Evolutionary conservation across 1,140 invertebrate genomes (phyloP).

Genomic region (Antheraea mylitta): DNA sequence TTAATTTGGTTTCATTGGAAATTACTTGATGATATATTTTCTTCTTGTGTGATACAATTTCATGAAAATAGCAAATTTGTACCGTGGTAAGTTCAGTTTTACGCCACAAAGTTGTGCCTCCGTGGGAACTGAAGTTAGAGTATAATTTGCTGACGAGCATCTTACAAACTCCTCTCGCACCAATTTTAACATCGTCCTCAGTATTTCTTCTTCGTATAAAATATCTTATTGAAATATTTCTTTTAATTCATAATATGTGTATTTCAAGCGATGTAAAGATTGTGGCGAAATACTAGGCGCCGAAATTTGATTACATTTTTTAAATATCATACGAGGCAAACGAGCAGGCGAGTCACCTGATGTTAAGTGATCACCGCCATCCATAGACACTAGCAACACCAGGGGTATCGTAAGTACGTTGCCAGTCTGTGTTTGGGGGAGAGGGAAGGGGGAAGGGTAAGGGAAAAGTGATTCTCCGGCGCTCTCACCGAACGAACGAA

Average conservation of each 20-base stretch:
- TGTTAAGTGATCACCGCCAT: too few species aligned
- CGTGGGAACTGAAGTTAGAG: conserved; percentile 55
- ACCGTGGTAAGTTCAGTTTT: conserved; percentile 52
- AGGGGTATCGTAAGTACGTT: too few species aligned
- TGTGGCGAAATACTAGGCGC: too few species aligned
- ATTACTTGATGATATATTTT: neutral
- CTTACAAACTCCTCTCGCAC: conserved; percentile 48
- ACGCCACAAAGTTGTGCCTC: conserved; percentile 49
- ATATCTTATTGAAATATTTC: conserved; percentile 19
- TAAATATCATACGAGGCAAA: too few species aligned
- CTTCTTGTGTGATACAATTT: conserved; percentile 41
- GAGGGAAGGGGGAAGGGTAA: too few species aligned
- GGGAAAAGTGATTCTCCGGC: too few species aligned
- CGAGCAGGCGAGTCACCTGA: too few species aligned
- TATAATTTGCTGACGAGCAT: conserved; percentile 68
- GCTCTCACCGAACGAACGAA: too few species aligned
- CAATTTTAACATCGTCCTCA: conserved; percentile 43
- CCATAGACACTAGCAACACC: too few species aligned
- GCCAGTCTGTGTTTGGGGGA: too few species aligned
- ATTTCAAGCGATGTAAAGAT: neutral
- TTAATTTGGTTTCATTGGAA: neutral
- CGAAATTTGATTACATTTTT: too few species aligned
- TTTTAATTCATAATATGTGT: neutral
- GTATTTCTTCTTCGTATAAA: conserved; percentile 31
- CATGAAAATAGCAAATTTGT: conserved; percentile 68